Evolutionary conservation across 1,140 invertebrate species (phyloP).

Genomic region (Aphelinus certus): DNA sequence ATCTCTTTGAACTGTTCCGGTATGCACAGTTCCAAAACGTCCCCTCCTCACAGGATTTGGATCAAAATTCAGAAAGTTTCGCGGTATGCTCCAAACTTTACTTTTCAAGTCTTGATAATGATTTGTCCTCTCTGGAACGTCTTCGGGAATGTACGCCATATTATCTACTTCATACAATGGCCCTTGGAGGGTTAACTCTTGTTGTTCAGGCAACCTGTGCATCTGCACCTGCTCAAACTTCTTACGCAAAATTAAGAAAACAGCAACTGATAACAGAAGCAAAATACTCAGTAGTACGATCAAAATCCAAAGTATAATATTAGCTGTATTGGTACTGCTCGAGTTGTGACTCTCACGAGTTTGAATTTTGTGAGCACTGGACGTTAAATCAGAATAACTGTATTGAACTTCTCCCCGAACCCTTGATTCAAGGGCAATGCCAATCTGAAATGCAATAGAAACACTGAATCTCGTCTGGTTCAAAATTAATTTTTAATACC

Average conservation of each 20-base stretch:
- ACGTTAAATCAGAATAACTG: constrained; percentile 72
- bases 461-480: neutral
- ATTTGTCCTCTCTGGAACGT: constrained; percentile 72
- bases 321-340: constrained; percentile 58
- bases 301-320: constrained; percentile 68
- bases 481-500: too few species aligned
- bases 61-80: constrained; percentile 75
- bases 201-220: constrained; percentile 66
- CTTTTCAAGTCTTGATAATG: constrained; percentile 79
- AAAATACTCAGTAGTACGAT: constrained; percentile 71
- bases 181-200: constrained; percentile 74
- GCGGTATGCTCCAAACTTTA: constrained; percentile 78
- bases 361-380: constrained; percentile 52
- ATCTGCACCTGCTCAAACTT: constrained; percentile 62
- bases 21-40: constrained; percentile 78
- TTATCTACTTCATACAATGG: constrained; percentile 72
- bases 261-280: constrained; percentile 69
- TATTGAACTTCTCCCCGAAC: constrained; percentile 72
- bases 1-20: constrained; percentile 72
- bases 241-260: constrained; percentile 70
- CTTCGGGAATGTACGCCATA: constrained; percentile 74
- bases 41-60: constrained; percentile 75
- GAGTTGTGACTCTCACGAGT: neutral
- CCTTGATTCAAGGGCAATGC: constrained; percentile 77
- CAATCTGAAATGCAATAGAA: constrained; percentile 60